A percentile compares a stretch with the other conserved stretches of the same genome.
These are phyloP conservation scores for Chymomyza amoena DNA, from an alignment of 2,888 invertebrate genomes.

Conservation along the genomic window DNA sequence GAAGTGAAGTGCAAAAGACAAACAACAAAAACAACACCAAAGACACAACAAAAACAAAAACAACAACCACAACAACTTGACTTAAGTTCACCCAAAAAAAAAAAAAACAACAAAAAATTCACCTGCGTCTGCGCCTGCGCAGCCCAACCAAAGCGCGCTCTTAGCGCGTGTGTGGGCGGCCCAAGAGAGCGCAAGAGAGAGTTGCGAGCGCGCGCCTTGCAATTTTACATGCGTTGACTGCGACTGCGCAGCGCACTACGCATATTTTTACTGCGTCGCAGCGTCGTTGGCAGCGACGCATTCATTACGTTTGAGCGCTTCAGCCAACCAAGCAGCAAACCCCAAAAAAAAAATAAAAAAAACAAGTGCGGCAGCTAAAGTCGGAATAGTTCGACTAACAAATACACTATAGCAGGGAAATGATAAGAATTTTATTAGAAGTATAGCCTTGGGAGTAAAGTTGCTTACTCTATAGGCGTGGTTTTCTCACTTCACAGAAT, in stretches of 20 bases:
- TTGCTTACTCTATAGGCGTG: no score
- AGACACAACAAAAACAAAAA: slow-evolving; percentile 45
- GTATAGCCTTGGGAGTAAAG: no score
- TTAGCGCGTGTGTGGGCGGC: slow-evolving; percentile 44
- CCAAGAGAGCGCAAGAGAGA: background rate
- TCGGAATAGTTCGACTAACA: slow-evolving; percentile 6
- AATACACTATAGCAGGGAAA: slow-evolving; percentile 12
- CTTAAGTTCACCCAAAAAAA: slow-evolving; percentile 17
- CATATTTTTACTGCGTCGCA: background rate
- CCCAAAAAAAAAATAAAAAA: slow-evolving; percentile 26
- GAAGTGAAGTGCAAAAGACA: slow-evolving; percentile 75
- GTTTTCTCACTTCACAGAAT: no score
- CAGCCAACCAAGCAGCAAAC: slow-evolving; percentile 66
- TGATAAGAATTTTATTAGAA: no score
- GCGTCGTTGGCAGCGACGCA: slow-evolving; percentile 40
- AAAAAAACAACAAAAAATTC: slow-evolving; percentile 7
- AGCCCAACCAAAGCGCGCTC: slow-evolving; percentile 46
- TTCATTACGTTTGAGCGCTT: slow-evolving; percentile 67
- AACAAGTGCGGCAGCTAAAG: background rate
- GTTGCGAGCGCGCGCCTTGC: no score
- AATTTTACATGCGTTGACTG: slow-evolving; percentile 5
- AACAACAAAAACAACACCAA: slow-evolving; percentile 58
- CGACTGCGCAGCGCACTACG: slow-evolving; percentile 25
- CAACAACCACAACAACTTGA: slow-evolving; percentile 12
- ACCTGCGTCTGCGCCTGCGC: background rate